Evolutionary conservation across 2,888 invertebrate genomes (phyloP).

Genomic region (Ormyrus thymus): DNA sequence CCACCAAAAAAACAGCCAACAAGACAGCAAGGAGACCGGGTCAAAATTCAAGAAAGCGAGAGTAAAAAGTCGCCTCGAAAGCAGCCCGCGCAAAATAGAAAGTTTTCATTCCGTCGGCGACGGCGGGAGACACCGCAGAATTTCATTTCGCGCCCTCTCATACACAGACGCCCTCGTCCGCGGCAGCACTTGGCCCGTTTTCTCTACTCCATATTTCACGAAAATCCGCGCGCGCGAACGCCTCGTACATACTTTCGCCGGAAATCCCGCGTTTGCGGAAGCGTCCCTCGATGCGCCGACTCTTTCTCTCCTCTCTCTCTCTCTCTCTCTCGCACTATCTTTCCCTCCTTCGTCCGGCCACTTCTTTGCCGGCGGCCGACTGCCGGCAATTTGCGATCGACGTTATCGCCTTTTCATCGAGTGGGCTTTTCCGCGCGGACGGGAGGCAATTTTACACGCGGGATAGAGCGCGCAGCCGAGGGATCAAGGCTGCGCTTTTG

Average conservation of each 20-base stretch:
- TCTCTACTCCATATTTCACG: conserved; percentile 61
- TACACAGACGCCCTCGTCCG: conserved; percentile 18
- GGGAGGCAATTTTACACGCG: no score
- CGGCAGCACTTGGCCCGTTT: conserved; percentile 52
- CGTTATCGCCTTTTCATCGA: conserved; percentile 49
- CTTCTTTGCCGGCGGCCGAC: no score
- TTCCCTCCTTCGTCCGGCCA: background rate
- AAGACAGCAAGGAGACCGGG: no score
- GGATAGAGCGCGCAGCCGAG: no score
- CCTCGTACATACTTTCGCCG: background rate
- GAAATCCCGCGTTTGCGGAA: conserved; percentile 37
- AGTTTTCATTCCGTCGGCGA: conserved; percentile 37
- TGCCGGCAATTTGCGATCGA: conserved; percentile 35
- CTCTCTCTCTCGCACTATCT: background rate
- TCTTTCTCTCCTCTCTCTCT: background rate
- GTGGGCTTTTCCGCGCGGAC: conserved; percentile 13
- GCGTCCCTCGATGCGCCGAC: conserved; percentile 15
- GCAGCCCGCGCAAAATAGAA: background rate
- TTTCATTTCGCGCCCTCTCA: conserved; percentile 57
- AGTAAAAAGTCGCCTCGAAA: conserved; percentile 3
- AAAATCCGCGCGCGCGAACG: conserved; percentile 52
- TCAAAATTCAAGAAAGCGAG: conserved; percentile 8
- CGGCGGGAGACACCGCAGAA: conserved; percentile 60
- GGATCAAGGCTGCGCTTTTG: no score
- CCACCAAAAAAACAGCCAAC: no score